Evolutionary conservation across 2,113 vertebrate species (phyloP).

Genomic region (Dissostichus mawsoni): DNA sequence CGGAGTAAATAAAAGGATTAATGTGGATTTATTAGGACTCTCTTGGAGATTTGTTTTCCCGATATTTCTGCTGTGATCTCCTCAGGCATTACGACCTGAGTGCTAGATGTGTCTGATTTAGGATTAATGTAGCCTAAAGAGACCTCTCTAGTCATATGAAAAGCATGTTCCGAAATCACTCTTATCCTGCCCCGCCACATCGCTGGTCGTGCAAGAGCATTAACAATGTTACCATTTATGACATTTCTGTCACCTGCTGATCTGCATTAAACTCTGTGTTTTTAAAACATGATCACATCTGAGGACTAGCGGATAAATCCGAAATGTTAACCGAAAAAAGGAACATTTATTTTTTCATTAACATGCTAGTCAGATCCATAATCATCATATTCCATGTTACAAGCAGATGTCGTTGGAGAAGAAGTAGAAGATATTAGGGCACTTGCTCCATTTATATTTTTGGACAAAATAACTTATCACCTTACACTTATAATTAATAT

Average conservation of each 20-base stretch:
- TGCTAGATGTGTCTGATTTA: constrained; percentile 21
- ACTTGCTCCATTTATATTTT: not conserved
- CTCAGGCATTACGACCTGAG: constrained; percentile 34
- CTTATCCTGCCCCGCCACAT: constrained; percentile 8
- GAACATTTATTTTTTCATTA: not conserved
- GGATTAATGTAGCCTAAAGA: constrained; percentile 41
- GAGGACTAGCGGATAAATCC: not conserved
- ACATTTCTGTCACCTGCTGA: constrained; percentile 30
- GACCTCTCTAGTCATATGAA: constrained; percentile 45
- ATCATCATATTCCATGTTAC: no score
- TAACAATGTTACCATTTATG: constrained; percentile 1
- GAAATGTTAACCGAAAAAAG: not conserved
- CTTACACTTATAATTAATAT: not conserved
- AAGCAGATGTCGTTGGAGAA: no score
- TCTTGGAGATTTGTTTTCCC: constrained; percentile 15
- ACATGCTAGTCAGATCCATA: not conserved
- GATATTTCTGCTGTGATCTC: constrained; percentile 18
- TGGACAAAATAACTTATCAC: not conserved
- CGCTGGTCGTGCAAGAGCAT: constrained; percentile 19
- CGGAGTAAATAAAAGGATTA: constrained; percentile 50
- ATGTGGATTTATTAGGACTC: constrained; percentile 56
- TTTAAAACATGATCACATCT: not conserved
- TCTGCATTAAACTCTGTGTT: constrained; percentile 5
- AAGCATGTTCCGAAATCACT: constrained; percentile 42
- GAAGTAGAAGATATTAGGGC: not conserved